Conservation (phyloP, 2,113 vertebrate genomes). For the Oryzias melastigma region DNA sequence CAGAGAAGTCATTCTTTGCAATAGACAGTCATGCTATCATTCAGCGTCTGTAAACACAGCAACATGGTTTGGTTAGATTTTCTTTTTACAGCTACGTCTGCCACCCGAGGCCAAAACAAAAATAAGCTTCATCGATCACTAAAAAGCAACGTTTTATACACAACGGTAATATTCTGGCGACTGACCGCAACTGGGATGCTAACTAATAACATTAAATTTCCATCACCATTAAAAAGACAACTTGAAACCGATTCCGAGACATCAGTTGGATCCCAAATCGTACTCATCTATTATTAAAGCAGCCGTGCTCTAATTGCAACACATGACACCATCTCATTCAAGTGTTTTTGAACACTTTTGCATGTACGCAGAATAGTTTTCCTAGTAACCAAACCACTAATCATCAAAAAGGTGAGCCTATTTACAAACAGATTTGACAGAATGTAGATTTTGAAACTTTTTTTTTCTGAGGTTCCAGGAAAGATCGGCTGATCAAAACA, state of each 20-base stretch:
- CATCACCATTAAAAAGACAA: slow-evolving; percentile 45
- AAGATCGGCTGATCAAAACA: slow-evolving; percentile 31
- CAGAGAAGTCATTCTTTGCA: slow-evolving; percentile 59
- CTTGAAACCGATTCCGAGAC: slow-evolving; percentile 32
- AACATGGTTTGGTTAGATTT: slow-evolving; percentile 40
- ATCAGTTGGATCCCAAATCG: slow-evolving; percentile 37
- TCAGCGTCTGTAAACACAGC: slow-evolving; percentile 44
- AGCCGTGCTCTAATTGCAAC: slow-evolving; percentile 43
- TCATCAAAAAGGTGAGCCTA: slow-evolving; percentile 13
- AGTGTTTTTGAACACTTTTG: slow-evolving; percentile 15
- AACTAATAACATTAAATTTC: slow-evolving; percentile 28
- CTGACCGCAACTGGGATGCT: slow-evolving; percentile 17
- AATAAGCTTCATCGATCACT: background rate
- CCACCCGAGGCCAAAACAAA: slow-evolving; percentile 27
- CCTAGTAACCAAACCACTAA: slow-evolving; percentile 15
- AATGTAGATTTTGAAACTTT: slow-evolving; percentile 21
- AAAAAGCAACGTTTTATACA: slow-evolving; percentile 21
- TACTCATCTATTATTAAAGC: slow-evolving; percentile 51
- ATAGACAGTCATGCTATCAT: slow-evolving; percentile 54
- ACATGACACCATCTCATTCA: slow-evolving; percentile 29
- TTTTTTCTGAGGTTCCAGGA: slow-evolving; percentile 14
- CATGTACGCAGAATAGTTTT: slow-evolving; percentile 16
- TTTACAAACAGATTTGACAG: slow-evolving; percentile 39
- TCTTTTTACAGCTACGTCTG: slow-evolving; percentile 13
- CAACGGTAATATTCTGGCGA: slow-evolving; percentile 19